Evolutionary conservation across 1,140 invertebrate genomes (phyloP).

Genomic region (Cepaea nemoralis): DNA sequence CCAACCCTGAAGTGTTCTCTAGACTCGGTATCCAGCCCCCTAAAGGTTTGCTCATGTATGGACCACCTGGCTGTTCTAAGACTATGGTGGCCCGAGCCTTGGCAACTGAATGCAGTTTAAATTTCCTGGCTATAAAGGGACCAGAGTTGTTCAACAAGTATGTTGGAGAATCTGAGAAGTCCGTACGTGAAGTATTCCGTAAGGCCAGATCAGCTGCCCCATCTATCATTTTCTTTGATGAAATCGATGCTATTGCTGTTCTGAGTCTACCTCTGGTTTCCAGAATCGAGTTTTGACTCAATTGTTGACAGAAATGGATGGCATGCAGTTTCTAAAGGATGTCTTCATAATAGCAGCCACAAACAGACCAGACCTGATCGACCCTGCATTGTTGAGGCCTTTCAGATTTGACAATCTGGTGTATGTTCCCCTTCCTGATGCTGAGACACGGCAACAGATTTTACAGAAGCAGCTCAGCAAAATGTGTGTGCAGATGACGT

Average conservation of each 20-base stretch:
- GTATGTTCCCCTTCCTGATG: conserved; percentile 88
- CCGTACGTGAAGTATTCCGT: conserved; percentile 89
- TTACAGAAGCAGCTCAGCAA: conserved; percentile 76
- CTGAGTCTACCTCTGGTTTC: conserved; percentile 78
- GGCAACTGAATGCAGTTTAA: conserved; percentile 75
- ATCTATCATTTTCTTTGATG: conserved; percentile 97
- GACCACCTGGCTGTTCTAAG: conserved; percentile 84
- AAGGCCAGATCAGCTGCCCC: conserved; percentile 93
- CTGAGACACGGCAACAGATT: conserved; percentile 80
- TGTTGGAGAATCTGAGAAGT: conserved; percentile 96
- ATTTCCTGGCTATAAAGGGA: conserved; percentile 74
- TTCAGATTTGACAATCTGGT: conserved; percentile 89
- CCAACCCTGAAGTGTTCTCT: conserved; percentile 78
- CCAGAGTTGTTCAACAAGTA: conserved; percentile 94
- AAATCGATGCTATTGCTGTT: conserved; percentile 91
- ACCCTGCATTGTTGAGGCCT: conserved; percentile 88
- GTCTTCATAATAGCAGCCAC: conserved; percentile 96
- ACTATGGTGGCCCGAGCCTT: conserved; percentile 80
- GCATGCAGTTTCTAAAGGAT: conserved; percentile 97
- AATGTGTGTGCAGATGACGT: conserved; percentile 79
- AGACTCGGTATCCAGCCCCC: conserved; percentile 77
- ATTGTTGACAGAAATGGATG: conserved; percentile 98
- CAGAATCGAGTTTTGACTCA: conserved; percentile 99
- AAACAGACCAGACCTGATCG: conserved; percentile 92
- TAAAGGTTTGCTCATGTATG: conserved; percentile 79